Base-by-base conservation (phyloP, 2,888 invertebrate species). In the Drosophila picticornis region DNA sequence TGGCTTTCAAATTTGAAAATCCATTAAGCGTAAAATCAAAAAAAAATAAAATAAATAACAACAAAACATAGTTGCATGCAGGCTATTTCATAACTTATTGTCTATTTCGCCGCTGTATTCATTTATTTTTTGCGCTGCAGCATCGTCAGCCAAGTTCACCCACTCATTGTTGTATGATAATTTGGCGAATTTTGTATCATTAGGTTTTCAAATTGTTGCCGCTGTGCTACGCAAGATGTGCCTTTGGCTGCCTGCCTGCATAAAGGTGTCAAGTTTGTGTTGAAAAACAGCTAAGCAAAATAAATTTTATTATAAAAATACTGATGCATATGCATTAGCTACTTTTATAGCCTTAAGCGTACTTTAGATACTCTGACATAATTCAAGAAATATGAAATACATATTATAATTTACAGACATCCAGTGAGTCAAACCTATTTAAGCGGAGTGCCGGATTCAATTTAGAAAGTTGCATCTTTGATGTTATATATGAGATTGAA, bases 21-120 rank as follows among this genome's bases (percentile, higher is more conserved):
- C 57, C 72, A 79, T 81, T 83, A 64, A 71, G 66, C 78, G 78
- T 74, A 85, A 85, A 85, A 84, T 87, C 68, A 76, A 71, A 56
- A 58, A 52, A 75, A 60, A 22, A 56, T 57, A 66, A 62, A 25
- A 53, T n/a, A 13, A 51, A 76, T 67, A 56, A 55, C 52, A 73
- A 60, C 29, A 59, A 50, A 57, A 46, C 70, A 57, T 58, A 67
- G 72, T 76, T 72, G 84, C 84, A 80, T 77, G 72, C 73, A 25
- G 69, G 51, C 62, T 56, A 68, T 81, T 72, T 82, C 84, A 80
- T 74, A 84, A 67, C 57, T 66, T 61, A 13, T 50, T 50, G 38
- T 48, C 25, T 57, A 36, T 66, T 59, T 40, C 43, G 43, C 51
- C 48, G 19, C 53, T 71, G 22, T 9, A 48, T 48, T 48, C 25